phyloP scores from a whole-genome alignment of 2,113 vertebrate species.

The Calidris pugnax region DNA sequence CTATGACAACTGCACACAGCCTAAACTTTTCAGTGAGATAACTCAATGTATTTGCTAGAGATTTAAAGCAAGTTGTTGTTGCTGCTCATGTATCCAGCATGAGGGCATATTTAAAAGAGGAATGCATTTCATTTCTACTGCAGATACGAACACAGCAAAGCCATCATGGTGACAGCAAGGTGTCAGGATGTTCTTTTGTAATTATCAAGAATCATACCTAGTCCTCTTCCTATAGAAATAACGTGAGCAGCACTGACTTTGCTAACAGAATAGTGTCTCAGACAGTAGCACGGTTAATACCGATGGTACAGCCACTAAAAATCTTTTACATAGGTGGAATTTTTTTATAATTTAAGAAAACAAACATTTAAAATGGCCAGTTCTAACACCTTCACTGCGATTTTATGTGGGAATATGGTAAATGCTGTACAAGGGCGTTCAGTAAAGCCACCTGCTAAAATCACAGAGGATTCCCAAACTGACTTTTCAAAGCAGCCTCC shows the following conservation, averaged over 20 bases:
- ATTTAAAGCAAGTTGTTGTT: not conserved
- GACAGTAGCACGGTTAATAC: not conserved
- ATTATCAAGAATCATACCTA: not conserved
- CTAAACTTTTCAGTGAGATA: not conserved
- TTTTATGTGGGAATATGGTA: not conserved
- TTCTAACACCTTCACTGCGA: not conserved
- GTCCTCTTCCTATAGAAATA: not conserved
- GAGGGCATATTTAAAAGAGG: not conserved
- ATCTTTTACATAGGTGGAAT: not conserved
- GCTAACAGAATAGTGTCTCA: not conserved
- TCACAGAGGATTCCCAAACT: not conserved
- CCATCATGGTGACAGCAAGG: not conserved
- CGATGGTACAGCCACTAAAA: not conserved
- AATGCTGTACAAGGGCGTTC: fast-evolving
- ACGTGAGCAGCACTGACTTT: not conserved
- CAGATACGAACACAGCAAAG: not conserved
- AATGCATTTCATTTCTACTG: not conserved
- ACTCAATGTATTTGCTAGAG: not conserved
- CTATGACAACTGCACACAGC: not conserved
- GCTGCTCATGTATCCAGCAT: not conserved
- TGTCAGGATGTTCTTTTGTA: not conserved
- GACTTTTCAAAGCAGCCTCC: not conserved
- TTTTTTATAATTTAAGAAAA: not conserved
- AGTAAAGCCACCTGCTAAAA: not conserved
- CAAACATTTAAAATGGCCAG: not conserved